Conservation (phyloP, 1,140 invertebrate genomes). For the Oscheius sp. region DNA sequence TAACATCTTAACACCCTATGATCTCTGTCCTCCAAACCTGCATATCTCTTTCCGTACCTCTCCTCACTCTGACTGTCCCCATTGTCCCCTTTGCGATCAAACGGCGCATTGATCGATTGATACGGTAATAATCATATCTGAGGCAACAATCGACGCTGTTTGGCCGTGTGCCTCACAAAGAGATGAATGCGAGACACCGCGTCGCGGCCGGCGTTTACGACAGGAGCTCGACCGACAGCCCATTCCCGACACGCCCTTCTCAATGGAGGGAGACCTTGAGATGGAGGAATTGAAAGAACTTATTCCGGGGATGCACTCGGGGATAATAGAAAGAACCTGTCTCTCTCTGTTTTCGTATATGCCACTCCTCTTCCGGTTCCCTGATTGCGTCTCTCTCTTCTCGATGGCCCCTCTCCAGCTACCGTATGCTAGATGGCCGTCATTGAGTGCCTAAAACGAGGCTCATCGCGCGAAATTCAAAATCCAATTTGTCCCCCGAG, state of each 20-base stretch:
- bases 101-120: too few relatives aligned
- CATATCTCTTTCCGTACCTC: too few relatives aligned
- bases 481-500: conserved; percentile 10
- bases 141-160: conserved; percentile 8
- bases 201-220: not conserved
- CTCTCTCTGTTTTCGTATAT: not conserved
- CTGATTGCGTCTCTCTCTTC: too few relatives aligned
- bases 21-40: too few relatives aligned
- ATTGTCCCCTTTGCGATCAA: too few relatives aligned
- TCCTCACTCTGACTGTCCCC: too few relatives aligned
- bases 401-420: conserved; percentile 6
- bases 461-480: conserved; percentile 11
- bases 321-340: too few relatives aligned
- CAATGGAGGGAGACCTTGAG: too few relatives aligned
- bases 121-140: not conserved
- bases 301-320: too few relatives aligned
- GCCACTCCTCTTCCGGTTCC: not conserved
- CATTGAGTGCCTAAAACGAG: conserved; percentile 13
- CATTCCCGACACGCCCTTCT: not conserved
- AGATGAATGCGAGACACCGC: conserved; percentile 3
- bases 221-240: conserved; percentile 4
- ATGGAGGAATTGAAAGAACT: too few relatives aligned
- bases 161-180: not conserved
- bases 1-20: too few relatives aligned
- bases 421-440: conserved; percentile 5